These are phyloP conservation scores for Picus viridis DNA, from an alignment of 2,797 vertebrate genomes.

Conservation along the genomic window DNA sequence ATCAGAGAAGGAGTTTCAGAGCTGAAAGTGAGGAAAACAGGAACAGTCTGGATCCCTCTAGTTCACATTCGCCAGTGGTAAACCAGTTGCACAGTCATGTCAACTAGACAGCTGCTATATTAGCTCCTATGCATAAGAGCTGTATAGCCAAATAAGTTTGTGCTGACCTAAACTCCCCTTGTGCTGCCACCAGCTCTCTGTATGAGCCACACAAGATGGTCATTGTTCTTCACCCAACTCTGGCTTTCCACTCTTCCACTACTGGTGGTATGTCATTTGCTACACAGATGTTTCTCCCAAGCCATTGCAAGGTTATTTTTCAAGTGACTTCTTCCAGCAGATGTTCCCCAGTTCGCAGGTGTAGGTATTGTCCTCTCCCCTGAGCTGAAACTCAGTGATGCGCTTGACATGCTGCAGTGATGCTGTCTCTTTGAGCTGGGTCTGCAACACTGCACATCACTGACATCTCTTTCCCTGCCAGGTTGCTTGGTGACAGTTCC, in stretches of 20 bases:
- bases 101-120: not conserved
- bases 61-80: not conserved
- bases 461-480: conserved; percentile 18
- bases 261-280: conserved; percentile 21
- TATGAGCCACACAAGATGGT: not conserved
- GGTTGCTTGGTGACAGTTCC: not conserved
- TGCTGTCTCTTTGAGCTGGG: not conserved
- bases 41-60: not conserved
- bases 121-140: not conserved
- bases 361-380: conserved; percentile 3
- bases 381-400: not conserved
- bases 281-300: conserved; percentile 75
- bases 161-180: conserved; percentile 30
- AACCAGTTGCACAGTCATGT: not conserved
- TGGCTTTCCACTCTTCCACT: not conserved
- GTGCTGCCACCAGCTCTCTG: conserved; percentile 10
- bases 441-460: not conserved
- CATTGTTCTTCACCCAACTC: not conserved
- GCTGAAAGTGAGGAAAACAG: not conserved
- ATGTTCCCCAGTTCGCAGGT: conserved; percentile 74
- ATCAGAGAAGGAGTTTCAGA: not conserved
- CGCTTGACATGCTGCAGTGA: not conserved
- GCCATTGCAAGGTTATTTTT: conserved; percentile 74
- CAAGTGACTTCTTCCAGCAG: conserved; percentile 76
- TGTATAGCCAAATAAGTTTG: not conserved